Evolutionary conservation across 1,140 invertebrate species (phyloP).

Genomic region (Hestina assimilis): DNA sequence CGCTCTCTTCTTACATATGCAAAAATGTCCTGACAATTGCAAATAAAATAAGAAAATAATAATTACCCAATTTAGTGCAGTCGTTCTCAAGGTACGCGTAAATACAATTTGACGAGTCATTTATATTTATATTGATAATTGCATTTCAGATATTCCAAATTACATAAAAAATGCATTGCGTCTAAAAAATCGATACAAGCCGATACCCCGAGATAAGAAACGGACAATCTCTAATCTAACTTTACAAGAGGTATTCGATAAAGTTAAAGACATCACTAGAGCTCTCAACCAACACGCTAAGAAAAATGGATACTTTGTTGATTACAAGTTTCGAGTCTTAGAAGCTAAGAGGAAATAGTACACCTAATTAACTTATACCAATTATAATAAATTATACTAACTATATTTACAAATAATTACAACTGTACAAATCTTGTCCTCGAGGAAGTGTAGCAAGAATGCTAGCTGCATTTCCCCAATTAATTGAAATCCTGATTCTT

Average conservation of each 20-base stretch:
- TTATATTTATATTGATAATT: not conserved
- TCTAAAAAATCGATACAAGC: slow-evolving; percentile 38
- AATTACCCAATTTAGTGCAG: no score
- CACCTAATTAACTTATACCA: not conserved
- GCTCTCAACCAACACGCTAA: slow-evolving; percentile 48
- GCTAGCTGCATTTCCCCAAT: no score
- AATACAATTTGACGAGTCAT: no score
- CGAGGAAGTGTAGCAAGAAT: no score
- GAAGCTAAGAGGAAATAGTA: not conserved
- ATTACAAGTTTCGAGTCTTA: slow-evolving; percentile 57
- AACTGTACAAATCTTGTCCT: no score
- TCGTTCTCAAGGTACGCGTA: no score
- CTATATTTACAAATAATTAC: not conserved
- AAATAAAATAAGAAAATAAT: no score
- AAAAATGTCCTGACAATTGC: no score
- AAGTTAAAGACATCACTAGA: slow-evolving; percentile 54
- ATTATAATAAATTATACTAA: not conserved
- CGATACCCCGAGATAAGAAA: slow-evolving; percentile 34
- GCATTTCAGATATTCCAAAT: slow-evolving; percentile 45
- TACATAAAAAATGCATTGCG: slow-evolving; percentile 52
- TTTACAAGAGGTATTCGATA: slow-evolving; percentile 46
- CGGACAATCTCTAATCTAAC: slow-evolving; percentile 45
- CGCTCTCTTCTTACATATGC: no score
- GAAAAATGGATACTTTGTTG: slow-evolving; percentile 61
- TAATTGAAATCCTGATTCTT: no score